phyloP scores from a whole-genome alignment of 1,140 invertebrate genomes.

The Augochlora pura region DNA sequence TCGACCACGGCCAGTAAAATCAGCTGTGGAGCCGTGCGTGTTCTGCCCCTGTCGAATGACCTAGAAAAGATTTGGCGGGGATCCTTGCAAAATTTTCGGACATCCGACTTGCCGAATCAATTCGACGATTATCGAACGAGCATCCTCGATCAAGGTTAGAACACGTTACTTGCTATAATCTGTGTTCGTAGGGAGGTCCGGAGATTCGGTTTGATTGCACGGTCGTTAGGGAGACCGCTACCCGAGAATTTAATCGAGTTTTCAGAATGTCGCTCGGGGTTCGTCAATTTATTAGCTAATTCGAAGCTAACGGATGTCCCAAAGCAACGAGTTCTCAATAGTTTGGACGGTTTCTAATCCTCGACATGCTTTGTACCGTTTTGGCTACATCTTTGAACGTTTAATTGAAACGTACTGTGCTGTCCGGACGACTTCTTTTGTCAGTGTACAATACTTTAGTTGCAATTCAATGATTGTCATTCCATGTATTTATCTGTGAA shows the following conservation, averaged over 20 bases:
- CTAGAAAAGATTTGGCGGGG: conserved; percentile 57
- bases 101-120: not conserved
- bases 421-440: not conserved
- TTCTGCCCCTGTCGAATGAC: conserved; percentile 39
- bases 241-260: conserved; percentile 1
- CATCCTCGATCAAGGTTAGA: conserved; percentile 31
- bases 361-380: not conserved
- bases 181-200: too few relatives aligned
- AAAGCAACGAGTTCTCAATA: not conserved
- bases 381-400: not conserved
- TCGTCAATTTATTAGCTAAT: conserved; percentile 1
- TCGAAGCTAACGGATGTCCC: not conserved
- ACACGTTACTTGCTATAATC: not conserved
- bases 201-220: conserved; percentile 8
- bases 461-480: not conserved
- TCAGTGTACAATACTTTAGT: not conserved
- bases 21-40: conserved; percentile 42
- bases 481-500: too few relatives aligned
- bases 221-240: conserved; percentile 2
- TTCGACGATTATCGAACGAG: not conserved
- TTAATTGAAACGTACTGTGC: not conserved
- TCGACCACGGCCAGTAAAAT: not conserved
- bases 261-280: not conserved
- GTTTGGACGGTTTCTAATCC: not conserved
- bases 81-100: conserved; percentile 19